Percentiles rank a stretch among this genome's conserved stretches.
Evolutionary conservation across 35 echinoderm and acorn worm species (phyloP).

Genomic region (Eucidaris tribuloides): DNA sequence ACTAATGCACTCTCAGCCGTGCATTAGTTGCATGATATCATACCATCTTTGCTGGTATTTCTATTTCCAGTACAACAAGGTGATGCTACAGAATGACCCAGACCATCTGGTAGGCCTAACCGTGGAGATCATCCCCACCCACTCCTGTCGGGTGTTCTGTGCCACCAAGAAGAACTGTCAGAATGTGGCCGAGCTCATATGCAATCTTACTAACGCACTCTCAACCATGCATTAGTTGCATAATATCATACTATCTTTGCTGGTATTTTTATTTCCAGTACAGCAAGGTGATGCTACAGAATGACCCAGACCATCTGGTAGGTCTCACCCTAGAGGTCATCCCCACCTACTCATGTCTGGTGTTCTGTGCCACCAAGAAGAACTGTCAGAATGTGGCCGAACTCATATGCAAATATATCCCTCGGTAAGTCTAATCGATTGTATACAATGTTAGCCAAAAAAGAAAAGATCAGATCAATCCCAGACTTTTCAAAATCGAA

Average conservation of each 20-base stretch:
- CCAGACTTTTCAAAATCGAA: no score
- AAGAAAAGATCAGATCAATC: no score
- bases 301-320: conserved; percentile 84
- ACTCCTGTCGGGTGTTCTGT: conserved; percentile 92
- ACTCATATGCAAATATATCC: conserved; percentile 77
- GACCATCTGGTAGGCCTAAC: conserved; percentile 85
- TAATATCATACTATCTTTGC: no score
- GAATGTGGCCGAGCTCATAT: conserved; percentile 90
- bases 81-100: conserved; percentile 74
- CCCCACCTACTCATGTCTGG: conserved; percentile 75
- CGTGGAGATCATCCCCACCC: conserved; percentile 77
- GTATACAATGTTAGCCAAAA: no score
- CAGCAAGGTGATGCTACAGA: conserved; percentile 51
- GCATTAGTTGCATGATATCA: no score
- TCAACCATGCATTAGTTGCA: no score
- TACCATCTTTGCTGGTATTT: no score
- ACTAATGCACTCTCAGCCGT: no score
- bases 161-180: conserved; percentile 97
- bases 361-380: conserved; percentile 98
- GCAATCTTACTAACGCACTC: no score
- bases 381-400: conserved; percentile 97
- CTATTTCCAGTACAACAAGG: conserved; percentile 71
- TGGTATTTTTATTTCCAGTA: no score
- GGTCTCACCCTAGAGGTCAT: conserved; percentile 89
- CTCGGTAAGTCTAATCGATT: conserved; percentile 80